Evolutionary conservation across 2,113 vertebrate genomes (phyloP).

Genomic region (Oxygymnocypris stewartii): DNA sequence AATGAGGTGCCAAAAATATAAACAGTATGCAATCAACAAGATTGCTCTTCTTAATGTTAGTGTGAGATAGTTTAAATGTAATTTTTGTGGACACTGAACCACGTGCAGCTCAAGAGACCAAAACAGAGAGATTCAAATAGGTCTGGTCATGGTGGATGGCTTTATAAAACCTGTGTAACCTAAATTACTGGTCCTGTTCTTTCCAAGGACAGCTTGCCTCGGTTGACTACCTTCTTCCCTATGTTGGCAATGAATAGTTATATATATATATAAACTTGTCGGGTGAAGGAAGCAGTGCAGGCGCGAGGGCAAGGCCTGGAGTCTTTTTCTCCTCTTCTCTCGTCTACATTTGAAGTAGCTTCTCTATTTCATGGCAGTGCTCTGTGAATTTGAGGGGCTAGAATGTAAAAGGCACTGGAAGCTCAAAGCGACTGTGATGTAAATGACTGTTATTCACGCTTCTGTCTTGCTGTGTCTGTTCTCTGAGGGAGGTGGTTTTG

Average conservation of each 20-base stretch:
- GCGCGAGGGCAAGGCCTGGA: background rate
- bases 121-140: background rate
- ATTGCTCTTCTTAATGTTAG: background rate
- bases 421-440: constrained; percentile 66
- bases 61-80: background rate
- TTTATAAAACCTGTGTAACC: background rate
- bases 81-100: constrained; percentile 18
- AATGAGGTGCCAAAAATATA: background rate
- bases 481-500: constrained; percentile 45
- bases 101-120: background rate
- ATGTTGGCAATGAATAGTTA: background rate
- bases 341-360: constrained; percentile 53
- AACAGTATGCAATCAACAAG: background rate
- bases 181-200: background rate
- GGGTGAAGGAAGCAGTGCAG: background rate
- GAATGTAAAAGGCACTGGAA: constrained; percentile 63
- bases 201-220: background rate
- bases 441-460: constrained; percentile 67
- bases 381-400: constrained; percentile 46
- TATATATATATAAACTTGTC: background rate
- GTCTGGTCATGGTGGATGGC: background rate
- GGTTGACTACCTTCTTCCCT: background rate
- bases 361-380: constrained; percentile 55
- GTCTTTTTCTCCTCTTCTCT: background rate
- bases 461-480: constrained; percentile 42